Evolutionary conservation across 1,140 invertebrate species (phyloP).

Genomic region (Antheraea mylitta): DNA sequence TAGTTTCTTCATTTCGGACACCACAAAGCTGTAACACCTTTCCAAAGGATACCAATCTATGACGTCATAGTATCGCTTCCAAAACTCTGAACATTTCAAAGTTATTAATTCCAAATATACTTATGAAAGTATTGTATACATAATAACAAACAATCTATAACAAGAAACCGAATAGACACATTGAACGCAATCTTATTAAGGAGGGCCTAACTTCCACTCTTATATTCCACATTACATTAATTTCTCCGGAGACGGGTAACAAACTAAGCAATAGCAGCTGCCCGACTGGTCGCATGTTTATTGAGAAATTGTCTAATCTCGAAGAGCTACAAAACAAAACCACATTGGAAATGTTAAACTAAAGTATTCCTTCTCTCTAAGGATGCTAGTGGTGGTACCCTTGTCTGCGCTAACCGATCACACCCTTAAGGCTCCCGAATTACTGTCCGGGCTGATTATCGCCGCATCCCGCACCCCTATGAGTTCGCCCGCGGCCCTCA

Average conservation of each 20-base stretch:
- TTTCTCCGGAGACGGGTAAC: constrained; percentile 64
- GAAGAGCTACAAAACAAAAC: constrained; percentile 75
- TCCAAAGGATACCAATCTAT: too few relatives aligned
- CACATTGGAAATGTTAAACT: constrained; percentile 73
- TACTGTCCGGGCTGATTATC: constrained; percentile 73
- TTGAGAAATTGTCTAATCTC: constrained; percentile 72
- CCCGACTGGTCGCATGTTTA: constrained; percentile 62
- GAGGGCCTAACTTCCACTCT: constrained; percentile 29
- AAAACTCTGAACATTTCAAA: background rate
- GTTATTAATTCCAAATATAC: background rate
- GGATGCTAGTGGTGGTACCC: constrained; percentile 67
- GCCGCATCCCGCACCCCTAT: constrained; percentile 33
- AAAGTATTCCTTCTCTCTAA: constrained; percentile 75
- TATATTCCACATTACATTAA: constrained; percentile 61
- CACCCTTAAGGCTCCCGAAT: constrained; percentile 74
- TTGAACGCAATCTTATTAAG: constrained; percentile 56
- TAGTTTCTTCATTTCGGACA: too few relatives aligned
- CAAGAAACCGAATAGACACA: constrained; percentile 47
- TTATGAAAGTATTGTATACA: constrained; percentile 13
- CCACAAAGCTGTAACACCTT: too few relatives aligned
- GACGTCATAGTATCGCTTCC: too few relatives aligned
- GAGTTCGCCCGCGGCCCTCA: constrained; percentile 30
- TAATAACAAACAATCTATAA: constrained; percentile 41
- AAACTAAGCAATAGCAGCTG: constrained; percentile 66
- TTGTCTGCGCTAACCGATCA: constrained; percentile 74